phyloP scores from a whole-genome alignment of 2,113 vertebrate genomes.

The Naja naja region DNA sequence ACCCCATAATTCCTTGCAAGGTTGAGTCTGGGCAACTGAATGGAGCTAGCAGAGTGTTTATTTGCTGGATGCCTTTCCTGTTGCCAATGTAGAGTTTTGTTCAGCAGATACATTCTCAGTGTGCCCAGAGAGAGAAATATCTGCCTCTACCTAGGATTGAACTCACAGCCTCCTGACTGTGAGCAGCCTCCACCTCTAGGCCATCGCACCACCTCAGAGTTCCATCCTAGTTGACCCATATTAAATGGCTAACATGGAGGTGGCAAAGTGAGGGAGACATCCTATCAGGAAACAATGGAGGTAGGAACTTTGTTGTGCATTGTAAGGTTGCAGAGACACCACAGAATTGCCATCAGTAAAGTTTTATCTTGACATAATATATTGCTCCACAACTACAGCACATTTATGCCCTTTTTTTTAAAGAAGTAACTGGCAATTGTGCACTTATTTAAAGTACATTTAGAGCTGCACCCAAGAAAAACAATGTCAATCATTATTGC shows the following conservation, averaged over 20 bases:
- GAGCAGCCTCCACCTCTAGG: too few relatives aligned
- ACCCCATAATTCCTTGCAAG: too few relatives aligned
- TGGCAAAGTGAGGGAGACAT: not conserved
- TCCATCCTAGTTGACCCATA: not conserved
- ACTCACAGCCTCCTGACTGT: too few relatives aligned
- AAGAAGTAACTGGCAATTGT: not conserved
- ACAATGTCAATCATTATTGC: not conserved
- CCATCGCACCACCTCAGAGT: not conserved
- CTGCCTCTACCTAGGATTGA: too few relatives aligned
- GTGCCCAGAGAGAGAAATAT: too few relatives aligned
- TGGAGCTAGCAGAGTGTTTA: too few relatives aligned
- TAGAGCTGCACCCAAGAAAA: not conserved
- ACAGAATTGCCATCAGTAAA: not conserved
- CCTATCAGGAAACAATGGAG: not conserved
- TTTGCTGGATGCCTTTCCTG: too few relatives aligned
- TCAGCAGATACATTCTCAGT: too few relatives aligned
- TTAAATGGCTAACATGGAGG: not conserved
- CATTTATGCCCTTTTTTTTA: not conserved
- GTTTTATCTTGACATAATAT: not conserved
- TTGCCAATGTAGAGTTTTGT: too few relatives aligned
- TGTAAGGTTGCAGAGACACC: not conserved
- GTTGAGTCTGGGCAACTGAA: too few relatives aligned
- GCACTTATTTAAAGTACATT: not conserved
- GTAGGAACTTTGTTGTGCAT: not conserved
- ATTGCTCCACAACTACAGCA: not conserved